Percentiles rank a stretch among this genome's conserved stretches.
These are phyloP conservation scores for Pseudomugil gertrudae DNA, from an alignment of 2,797 vertebrate species.

Conservation along the genomic window DNA sequence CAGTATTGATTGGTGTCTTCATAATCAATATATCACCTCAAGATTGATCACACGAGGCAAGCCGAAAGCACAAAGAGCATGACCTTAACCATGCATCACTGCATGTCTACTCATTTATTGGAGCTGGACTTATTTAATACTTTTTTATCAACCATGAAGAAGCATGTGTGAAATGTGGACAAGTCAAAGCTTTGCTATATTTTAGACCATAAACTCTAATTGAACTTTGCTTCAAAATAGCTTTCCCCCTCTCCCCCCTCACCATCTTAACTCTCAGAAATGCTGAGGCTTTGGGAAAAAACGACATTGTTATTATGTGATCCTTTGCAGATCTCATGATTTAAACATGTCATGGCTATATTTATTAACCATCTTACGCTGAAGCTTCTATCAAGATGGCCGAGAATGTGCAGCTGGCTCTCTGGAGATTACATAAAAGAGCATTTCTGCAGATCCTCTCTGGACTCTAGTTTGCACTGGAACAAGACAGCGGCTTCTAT, in stretches of 20 bases:
- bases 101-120: slow-evolving; percentile 19
- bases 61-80: slow-evolving; percentile 35
- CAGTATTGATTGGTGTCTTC: slow-evolving; percentile 55
- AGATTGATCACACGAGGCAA: slow-evolving; percentile 47
- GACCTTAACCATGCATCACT: slow-evolving; percentile 34
- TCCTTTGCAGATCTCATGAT: slow-evolving; percentile 50
- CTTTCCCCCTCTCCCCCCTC: background rate
- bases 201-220: background rate
- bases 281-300: slow-evolving; percentile 8
- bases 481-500: slow-evolving; percentile 7
- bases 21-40: slow-evolving; percentile 49
- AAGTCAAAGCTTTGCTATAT: background rate
- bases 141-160: slow-evolving; percentile 9
- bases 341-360: slow-evolving; percentile 63
- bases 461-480: slow-evolving; percentile 17
- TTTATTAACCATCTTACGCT: slow-evolving; percentile 39
- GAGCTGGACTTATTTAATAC: background rate
- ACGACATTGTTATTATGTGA: slow-evolving; percentile 27
- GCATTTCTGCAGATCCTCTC: background rate
- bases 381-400: slow-evolving; percentile 14
- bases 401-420: slow-evolving; percentile 26
- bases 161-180: background rate
- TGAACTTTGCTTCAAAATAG: slow-evolving; percentile 6
- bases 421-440: slow-evolving; percentile 34
- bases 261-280: background rate